Base-by-base conservation (phyloP, 1,140 invertebrate genomes). In the Phortica variegata region DNA sequence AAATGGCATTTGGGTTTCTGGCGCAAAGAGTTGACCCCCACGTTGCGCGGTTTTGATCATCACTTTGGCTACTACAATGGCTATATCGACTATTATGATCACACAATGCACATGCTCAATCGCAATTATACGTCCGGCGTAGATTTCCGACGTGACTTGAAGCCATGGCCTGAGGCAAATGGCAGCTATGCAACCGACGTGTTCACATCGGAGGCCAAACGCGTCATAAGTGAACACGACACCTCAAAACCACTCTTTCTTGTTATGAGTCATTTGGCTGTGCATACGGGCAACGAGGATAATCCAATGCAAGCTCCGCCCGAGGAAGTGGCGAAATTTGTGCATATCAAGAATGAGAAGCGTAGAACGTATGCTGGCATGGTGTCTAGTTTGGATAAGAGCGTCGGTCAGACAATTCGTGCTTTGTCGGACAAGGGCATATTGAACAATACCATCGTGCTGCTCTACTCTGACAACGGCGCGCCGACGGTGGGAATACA, bases 1-100 rank as follows among this genome's bases (percentile, higher is more conserved):
- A 96, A 97, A 78, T 95, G 92, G 92, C 91, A 94, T 63, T 77
- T 92, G 43, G 91, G 91, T 5, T 86, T 81, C 51, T 85, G 82
- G 63, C 79, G 81, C n/a, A 80, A 79, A 39, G 83, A 85, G 49
- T 88, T 88, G 57, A 87, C 89, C 1, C 91, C 92, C 0, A 85
- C 83, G 0, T 81, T 78, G 45, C 80, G 91, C 17, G 91, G 91
- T 17, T 95, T 94, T 63, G 87, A 93, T 47, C 81, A 84, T 9
- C 88, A 91, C 71, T 90, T 85, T 69, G 91, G 91, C 5, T 92
- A 92, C 60, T 90, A 86, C 80, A 84, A 86, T 50, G 90, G 90
- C 1, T 83, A 86, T 39, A 84, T 90, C 44, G 91, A 93, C 75
- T 94, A 94, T 65, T 93, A 87, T 70, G 82, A 86, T 60, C 90